Base-by-base conservation (phyloP, 2,113 vertebrate species). In the Hucho hucho region DNA sequence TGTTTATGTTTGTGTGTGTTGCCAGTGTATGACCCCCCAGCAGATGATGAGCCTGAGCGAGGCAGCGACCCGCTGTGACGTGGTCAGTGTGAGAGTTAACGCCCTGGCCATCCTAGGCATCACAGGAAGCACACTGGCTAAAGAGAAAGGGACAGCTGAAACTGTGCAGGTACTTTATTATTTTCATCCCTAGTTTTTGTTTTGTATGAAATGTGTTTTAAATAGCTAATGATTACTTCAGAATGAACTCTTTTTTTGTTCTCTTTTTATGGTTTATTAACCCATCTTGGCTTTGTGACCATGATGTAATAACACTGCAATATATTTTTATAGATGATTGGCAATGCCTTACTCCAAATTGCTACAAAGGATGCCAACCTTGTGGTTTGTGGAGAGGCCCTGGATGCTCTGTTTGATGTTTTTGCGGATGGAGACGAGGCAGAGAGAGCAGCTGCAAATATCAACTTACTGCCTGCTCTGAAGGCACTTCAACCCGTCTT, bases 341-440 rank as follows among this genome's bases (percentile, higher is more conserved):
- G 98, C 74, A 94, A 85, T 69, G 96, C 95, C 69, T 94, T 99
- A 79, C 94, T 99, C 59, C 93, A 95, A 61, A 94, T 98, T 4
- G 94, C 95, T 24, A 91, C 91, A 7, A 96, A 88, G 82, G 97
- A 99, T 14, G 26, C 89, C 20, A 94, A 95, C 75, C 92, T 99
- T 37, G 95, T 98, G 28, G 97, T 97, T 29, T 93, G 92, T 3
- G 97, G 97, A 58, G 98, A 98, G 87, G 96, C 96, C 12, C 90
- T 99, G 73, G 98, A 99, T 65, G 97, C 97, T 32, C 88, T 99
- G 82, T 95, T 99, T 73, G 98, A 99, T 28, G 96, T 98, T 20
- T 99, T 99, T 80, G 97, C 96, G 1, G 97, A 99, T 65, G 97
- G 98, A 6, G 82, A 92, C 64, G 96, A 97, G 87, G 96, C 97